Evolutionary conservation across 2,113 vertebrate genomes (phyloP).

Genomic region (Lamprotornis superbus): DNA sequence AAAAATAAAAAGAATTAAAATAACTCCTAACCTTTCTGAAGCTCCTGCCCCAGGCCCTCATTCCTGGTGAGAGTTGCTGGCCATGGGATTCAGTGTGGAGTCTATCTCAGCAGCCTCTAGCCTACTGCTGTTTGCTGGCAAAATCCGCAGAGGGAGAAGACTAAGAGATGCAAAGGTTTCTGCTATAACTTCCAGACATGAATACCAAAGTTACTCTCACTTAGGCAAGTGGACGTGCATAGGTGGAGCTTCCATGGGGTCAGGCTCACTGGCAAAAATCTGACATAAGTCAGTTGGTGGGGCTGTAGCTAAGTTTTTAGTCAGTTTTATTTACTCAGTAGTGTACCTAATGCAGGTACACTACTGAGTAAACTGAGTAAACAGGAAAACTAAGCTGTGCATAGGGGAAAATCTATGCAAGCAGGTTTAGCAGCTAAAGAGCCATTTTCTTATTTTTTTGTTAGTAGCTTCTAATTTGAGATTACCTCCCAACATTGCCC

Average conservation of each 20-base stretch:
- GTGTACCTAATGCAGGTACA: background rate
- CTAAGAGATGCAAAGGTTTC: background rate
- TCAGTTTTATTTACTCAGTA: background rate
- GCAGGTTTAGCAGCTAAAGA: background rate
- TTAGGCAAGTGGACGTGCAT: background rate
- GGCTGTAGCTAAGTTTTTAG: background rate
- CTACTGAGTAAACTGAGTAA: background rate
- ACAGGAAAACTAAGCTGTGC: background rate
- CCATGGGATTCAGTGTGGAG: accelerated
- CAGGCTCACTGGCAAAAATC: background rate
- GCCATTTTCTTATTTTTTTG: background rate
- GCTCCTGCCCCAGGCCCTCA: background rate
- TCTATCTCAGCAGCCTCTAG: background rate
- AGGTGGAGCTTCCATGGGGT: accelerated
- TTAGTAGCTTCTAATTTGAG: background rate
- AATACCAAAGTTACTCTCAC: background rate
- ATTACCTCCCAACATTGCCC: accelerated
- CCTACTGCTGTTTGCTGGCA: background rate
- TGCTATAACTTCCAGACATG: background rate
- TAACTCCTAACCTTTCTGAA: background rate
- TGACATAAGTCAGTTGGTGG: accelerated
- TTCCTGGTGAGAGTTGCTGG: background rate
- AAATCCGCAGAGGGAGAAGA: background rate
- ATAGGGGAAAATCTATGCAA: background rate
- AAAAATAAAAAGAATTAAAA: background rate